phyloP scores from a whole-genome alignment of 1,140 invertebrate genomes.

The Galleria mellonella region DNA sequence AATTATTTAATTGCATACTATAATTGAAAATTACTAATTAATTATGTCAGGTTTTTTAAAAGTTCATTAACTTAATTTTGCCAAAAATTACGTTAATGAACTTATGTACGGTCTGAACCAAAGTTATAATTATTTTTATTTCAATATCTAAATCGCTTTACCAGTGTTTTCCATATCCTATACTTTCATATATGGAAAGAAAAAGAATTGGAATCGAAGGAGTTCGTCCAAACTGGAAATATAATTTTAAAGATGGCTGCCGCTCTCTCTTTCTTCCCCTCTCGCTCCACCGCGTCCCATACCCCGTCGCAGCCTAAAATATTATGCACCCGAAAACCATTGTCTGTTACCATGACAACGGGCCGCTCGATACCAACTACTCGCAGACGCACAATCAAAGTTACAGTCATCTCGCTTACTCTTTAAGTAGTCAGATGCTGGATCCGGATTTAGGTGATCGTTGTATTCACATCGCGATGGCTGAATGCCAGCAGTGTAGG shows the following conservation, averaged over 20 bases:
- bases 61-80: no score
- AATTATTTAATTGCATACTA: no score
- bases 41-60: no score
- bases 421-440: slow-evolving; percentile 53
- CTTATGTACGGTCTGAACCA: no score
- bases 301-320: slow-evolving; percentile 68
- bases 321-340: slow-evolving; percentile 75
- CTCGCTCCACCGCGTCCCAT: slow-evolving; percentile 31
- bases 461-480: slow-evolving; percentile 46
- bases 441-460: slow-evolving; percentile 42
- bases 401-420: slow-evolving; percentile 62
- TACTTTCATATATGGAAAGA: slow-evolving; percentile 16
- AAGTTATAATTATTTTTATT: no score
- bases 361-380: slow-evolving; percentile 57
- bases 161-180: slow-evolving; percentile 21
- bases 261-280: slow-evolving; percentile 38
- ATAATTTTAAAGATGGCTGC: slow-evolving; percentile 73
- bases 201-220: slow-evolving; percentile 43
- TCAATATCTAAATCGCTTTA: slow-evolving; percentile 9
- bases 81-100: no score
- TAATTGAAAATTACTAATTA: no score
- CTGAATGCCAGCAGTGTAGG: slow-evolving; percentile 58
- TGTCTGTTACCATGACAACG: slow-evolving; percentile 72
- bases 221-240: slow-evolving; percentile 64
- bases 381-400: slow-evolving; percentile 47